Base-by-base conservation (phyloP, 2,113 vertebrate genomes). In the Naja naja region DNA sequence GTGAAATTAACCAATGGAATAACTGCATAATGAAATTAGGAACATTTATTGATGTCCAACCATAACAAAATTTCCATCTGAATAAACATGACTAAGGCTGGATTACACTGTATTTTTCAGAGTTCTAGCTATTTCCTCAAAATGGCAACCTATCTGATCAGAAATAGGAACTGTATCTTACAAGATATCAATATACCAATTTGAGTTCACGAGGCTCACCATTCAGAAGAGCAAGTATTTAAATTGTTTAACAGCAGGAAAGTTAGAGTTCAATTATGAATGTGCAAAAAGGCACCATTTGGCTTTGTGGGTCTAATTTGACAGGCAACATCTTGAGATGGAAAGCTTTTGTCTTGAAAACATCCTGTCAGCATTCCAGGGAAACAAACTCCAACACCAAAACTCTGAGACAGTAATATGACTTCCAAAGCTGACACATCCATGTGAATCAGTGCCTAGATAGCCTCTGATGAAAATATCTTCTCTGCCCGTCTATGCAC, bases 241-340 rank as follows among this genome's bases (percentile, higher is more conserved):
- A 95, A 87, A 81, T 89, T 56, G 56, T 53, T 94, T 94, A 85
- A 87, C 20, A 94, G 94, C 94, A 93, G 90, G 94, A 95, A 96
- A 96, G 89, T 93, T 90, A 85, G 92, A 94, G 95, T 94, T 95
- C 53, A 0, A 25, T 91, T n/a, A 92, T 93, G 69, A 81, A 39
- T 39, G n/a, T 81, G 5, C 69, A 81, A 20, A 81, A 81, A 81
- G 69, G 6, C 16, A 39, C 16, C 69, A 39, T 81, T 81, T 34
- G 34, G 69, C 14, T 39, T 81, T 39, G 69, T 39, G 69, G 69
- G 2, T 39, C n/a, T 20, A n/a, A 20, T 2, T 81, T 81, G n/a
- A 81, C 69, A 81, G 16, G n/a, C 69, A 81, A 39, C 69, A 81
- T 81, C 69, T 20, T 81, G n/a, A 39, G 16, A 20, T 81, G 16